Conservation (phyloP, 2,888 invertebrate species). For the Baccha elongata region DNA sequence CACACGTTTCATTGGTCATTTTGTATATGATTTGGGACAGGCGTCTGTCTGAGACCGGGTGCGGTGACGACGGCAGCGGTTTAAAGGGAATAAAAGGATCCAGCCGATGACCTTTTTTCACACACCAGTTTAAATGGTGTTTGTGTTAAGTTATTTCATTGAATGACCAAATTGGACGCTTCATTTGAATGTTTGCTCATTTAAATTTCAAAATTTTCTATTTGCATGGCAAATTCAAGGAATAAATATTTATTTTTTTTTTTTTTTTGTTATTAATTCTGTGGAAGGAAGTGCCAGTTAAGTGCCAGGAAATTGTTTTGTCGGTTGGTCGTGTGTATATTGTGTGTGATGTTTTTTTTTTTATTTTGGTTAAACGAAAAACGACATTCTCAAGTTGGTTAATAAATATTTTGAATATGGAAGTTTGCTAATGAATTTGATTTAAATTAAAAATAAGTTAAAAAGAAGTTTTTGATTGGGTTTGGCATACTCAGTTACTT, state of each 20-base stretch:
- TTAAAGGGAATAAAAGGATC: slow-evolving; percentile 22
- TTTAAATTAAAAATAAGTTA: no score
- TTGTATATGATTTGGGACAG: slow-evolving; percentile 35
- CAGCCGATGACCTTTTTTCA: slow-evolving; percentile 41
- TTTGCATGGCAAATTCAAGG: slow-evolving; percentile 34
- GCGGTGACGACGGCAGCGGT: background rate
- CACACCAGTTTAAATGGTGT: slow-evolving; percentile 15
- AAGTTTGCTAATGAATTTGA: no score
- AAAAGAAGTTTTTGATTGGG: no score
- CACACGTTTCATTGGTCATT: slow-evolving; percentile 52
- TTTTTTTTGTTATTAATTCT: slow-evolving; percentile 13
- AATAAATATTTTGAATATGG: no score
- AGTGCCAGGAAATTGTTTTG: slow-evolving; percentile 30
- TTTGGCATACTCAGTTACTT: no score
- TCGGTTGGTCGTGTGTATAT: slow-evolving; percentile 14
- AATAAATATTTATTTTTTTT: background rate
- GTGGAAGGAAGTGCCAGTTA: slow-evolving; percentile 20
- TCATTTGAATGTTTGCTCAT: slow-evolving; percentile 61
- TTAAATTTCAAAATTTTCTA: slow-evolving; percentile 38
- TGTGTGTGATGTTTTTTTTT: background rate
- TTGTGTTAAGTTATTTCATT: slow-evolving; percentile 48
- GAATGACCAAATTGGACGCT: slow-evolving; percentile 58
- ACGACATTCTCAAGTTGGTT: no score
- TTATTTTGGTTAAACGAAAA: no score
- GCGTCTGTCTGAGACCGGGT: background rate